phyloP scores from a whole-genome alignment of 1,140 invertebrate genomes.

The Papilio dardanus region DNA sequence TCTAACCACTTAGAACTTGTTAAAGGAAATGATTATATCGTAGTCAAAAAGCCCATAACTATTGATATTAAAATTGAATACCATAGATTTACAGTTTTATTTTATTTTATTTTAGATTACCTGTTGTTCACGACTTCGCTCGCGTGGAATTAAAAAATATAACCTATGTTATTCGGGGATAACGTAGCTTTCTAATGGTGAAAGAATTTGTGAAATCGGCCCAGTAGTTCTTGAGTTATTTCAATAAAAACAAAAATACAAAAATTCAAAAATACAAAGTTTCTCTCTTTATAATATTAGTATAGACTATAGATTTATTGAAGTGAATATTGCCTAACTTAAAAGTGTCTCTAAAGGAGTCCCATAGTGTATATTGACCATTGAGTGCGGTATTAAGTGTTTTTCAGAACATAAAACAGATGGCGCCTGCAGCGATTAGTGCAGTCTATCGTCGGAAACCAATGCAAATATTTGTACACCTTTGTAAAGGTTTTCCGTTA shows the following conservation, averaged over 20 bases:
- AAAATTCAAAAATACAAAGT: too few relatives aligned
- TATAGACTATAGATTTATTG: not conserved
- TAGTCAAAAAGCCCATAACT: too few relatives aligned
- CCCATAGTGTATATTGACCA: not conserved
- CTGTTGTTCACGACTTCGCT: too few relatives aligned
- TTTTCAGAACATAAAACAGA: conserved; percentile 42
- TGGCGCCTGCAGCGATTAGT: conserved; percentile 43
- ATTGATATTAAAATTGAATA: too few relatives aligned
- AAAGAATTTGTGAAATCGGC: too few relatives aligned
- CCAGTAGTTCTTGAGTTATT: too few relatives aligned
- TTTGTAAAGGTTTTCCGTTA: conserved; percentile 43
- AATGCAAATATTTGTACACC: conserved; percentile 59
- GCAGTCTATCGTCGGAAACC: conserved; percentile 53
- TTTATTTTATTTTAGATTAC: not conserved
- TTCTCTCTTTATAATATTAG: too few relatives aligned
- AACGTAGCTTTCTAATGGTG: too few relatives aligned
- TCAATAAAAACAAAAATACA: too few relatives aligned
- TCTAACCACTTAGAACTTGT: not conserved
- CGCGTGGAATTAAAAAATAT: too few relatives aligned
- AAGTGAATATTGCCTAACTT: not conserved
- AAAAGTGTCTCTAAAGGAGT: not conserved
- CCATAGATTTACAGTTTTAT: not conserved
- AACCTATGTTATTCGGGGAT: too few relatives aligned
- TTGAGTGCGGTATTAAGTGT: not conserved
- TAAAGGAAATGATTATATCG: too few relatives aligned